Evolutionary conservation across 2,888 invertebrate genomes (phyloP), one percentile per base, ranked within the genome.

Genomic region (Tipula unca): DNA sequence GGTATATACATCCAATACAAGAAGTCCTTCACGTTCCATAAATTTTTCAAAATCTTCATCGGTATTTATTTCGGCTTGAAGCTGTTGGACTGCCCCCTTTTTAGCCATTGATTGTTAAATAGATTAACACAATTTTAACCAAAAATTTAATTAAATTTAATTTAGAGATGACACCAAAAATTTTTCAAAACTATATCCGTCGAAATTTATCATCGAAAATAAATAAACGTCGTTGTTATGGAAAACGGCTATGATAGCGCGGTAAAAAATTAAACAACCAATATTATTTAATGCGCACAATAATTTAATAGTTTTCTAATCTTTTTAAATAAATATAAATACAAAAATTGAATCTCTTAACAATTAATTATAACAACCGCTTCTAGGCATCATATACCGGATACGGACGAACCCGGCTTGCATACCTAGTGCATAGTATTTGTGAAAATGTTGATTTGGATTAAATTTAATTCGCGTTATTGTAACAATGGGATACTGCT

Each of bases 1-100:
- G 6, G 97, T 95, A 90, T 96, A 98, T 14, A 98, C 93, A 89
- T 98, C 98, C 86, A 97, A 92, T 86, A 98, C 94, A 86, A 96
- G 91, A 14, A 97, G 91, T 87, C 97, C 98, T 86, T 95, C 94
- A 88, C 94, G 93, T 85, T 93, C 92, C 82, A 97, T 88, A 88
- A 97, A 94, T 89, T 95, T 95, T 85, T 94, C 93, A 94, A 97
- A 96, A 85, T 98, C 97, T 86, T 97, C 97, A 88, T 97, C 96
- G 1, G 92, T 95, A 88, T 93, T 94, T 54, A 98, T 92, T 89
- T 97, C 97, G 0, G 94, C 92, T 91, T 97, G 96, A 86, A 97
- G 90, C 88, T 95, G 95, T 14, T 95, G 94, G 87, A 94, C 94
- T 82, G 93, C 94, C 36, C 94, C 95, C 90, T 96, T 96, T 91